Evolutionary conservation across 2,888 invertebrate genomes (phyloP).

Genomic region (Gymnocheta viridis): DNA sequence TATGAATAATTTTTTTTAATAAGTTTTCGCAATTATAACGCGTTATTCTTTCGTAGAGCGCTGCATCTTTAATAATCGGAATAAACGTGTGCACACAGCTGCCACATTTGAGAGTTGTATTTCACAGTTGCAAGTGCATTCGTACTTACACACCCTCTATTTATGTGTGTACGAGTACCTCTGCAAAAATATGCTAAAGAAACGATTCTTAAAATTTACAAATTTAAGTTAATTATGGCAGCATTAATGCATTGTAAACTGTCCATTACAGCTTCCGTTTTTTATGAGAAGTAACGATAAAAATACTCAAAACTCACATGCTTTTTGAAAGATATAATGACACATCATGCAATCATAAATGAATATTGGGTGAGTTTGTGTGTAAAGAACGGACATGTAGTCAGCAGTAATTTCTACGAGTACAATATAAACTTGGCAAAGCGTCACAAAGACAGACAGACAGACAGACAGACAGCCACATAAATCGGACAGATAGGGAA

Average conservation of each 20-base stretch:
- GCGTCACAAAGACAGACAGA: conserved; percentile 11
- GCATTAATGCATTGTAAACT: conserved; percentile 40
- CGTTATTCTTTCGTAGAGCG: too few relatives aligned
- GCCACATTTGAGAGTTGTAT: too few relatives aligned
- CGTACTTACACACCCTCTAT: too few relatives aligned
- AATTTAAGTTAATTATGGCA: conserved; percentile 28
- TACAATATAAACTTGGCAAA: conserved; percentile 56
- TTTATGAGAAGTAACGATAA: conserved; percentile 20
- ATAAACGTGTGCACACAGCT: too few relatives aligned
- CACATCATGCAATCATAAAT: conserved; percentile 37
- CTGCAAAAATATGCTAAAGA: background rate
- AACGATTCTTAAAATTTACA: background rate
- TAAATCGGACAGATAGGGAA: conserved; percentile 13
- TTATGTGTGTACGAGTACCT: too few relatives aligned
- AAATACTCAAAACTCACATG: background rate
- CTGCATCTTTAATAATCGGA: too few relatives aligned
- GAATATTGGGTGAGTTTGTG: background rate
- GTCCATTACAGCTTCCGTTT: conserved; percentile 66
- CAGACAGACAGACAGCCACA: conserved; percentile 6
- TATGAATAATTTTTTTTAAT: too few relatives aligned
- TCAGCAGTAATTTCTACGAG: conserved; percentile 38
- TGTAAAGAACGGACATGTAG: conserved; percentile 28
- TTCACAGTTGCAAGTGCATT: too few relatives aligned
- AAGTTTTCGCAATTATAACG: too few relatives aligned
- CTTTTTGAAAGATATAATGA: conserved; percentile 24